Base-by-base conservation (phyloP, 1,140 invertebrate genomes). In the Manduca sexta region DNA sequence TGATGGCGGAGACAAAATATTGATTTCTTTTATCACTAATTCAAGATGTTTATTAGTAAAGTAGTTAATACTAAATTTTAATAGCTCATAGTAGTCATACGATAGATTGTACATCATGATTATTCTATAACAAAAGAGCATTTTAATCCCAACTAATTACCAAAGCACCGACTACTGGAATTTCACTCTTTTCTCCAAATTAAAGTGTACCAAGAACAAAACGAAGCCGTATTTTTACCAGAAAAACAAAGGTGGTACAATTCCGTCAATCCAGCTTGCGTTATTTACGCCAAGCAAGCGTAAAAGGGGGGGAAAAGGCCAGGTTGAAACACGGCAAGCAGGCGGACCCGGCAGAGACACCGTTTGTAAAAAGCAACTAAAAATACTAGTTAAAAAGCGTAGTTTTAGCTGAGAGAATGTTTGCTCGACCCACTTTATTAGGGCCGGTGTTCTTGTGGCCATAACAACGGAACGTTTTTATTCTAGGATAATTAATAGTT, bases 391-490 rank as follows among this genome's bases (percentile, higher is more conserved):
- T 72, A 69, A 71, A 70, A 70, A 65, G 59, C 60, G 69, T 70
- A 70, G 67, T 71, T 75, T 70, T 71, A 68, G 62, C 67, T 46
- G 53, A 46, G 59, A 55, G 56, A 66, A 68, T 73, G 69, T 75
- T 75, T 69, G 69, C 61, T 49, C 69, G 72, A 73, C 72, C 72
- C 69, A 75, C 72, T 75, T 75, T 75, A 73, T 75, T 75, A 73
- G 63, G 66, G 56, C 57, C 45, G n/a, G 45, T 45, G 52, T 35
- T 37, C 17, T 43, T 49, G 56, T 52, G 47, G 65, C 67, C 54
- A 58, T 21, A 2, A 52, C 18, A 7, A 6, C 31, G 0, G 3
- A 3, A 29, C n/a, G n/a, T n/a, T n/a, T n/a, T n/a, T n/a, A n/a
- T n/a, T n/a, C n/a, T n/a, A n/a, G n/a, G n/a, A n/a, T n/a, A n/a